Evolutionary conservation across 2,888 invertebrate species (phyloP).

Genomic region (Xestia c-nigrum): DNA sequence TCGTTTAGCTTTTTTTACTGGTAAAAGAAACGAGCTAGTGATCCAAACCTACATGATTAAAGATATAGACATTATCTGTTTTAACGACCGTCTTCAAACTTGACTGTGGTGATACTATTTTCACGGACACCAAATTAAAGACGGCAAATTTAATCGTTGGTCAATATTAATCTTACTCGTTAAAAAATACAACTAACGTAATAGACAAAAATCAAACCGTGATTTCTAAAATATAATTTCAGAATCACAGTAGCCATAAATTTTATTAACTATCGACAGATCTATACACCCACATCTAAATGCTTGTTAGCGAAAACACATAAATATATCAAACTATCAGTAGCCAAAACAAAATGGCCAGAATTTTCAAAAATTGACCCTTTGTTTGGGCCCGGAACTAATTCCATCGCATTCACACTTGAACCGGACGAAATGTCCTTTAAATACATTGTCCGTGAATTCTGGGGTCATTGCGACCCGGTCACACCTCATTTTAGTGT

Average conservation of each 20-base stretch:
- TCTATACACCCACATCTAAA: constrained; percentile 77
- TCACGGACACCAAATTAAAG: not conserved
- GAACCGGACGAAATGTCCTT: constrained; percentile 83
- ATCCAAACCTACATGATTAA: not conserved
- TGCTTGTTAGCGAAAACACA: constrained; percentile 78
- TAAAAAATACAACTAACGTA: not conserved
- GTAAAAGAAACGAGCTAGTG: not conserved
- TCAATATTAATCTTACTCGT: not conserved
- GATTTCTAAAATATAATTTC: not conserved
- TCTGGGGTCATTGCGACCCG: constrained; percentile 83
- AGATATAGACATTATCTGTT: not conserved
- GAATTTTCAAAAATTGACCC: constrained; percentile 85
- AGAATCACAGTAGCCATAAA: constrained; percentile 48
- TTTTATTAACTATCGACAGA: constrained; percentile 60
- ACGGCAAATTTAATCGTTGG: not conserved
- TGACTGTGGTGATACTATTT: not conserved
- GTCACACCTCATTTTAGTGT: constrained; percentile 84
- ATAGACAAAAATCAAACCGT: not conserved
- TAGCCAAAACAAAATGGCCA: constrained; percentile 77
- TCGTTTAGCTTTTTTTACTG: not conserved
- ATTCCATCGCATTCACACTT: constrained; percentile 87
- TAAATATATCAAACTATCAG: constrained; percentile 81
- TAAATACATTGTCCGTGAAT: constrained; percentile 89
- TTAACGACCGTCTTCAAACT: not conserved
- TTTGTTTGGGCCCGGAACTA: constrained; percentile 82